Base-by-base conservation (phyloP, 2,113 vertebrate genomes). In the Antechinus stuartii region DNA sequence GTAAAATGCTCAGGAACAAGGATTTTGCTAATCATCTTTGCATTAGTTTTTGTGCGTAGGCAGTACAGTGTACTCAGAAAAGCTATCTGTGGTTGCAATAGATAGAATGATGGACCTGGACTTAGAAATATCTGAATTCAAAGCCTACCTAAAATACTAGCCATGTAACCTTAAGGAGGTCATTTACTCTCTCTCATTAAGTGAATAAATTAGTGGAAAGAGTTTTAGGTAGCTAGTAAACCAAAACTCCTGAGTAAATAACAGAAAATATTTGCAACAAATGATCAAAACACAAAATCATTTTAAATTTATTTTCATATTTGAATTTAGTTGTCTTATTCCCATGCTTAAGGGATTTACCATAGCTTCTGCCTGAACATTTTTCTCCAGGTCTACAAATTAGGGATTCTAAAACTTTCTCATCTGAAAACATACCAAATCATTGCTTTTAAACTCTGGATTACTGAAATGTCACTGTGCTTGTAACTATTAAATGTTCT, bases 341-440 rank as follows among this genome's bases (percentile, higher is more conserved):
- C 25, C 12, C 2, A 5, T 22, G 7, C 8, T 30, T 27, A 0
- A 0, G 1, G 24, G 1, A 76, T 14, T 52, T 8, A 2, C 0
- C 12, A 24, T 19, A 54, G 35, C 16, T 2, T 25, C 26, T 90
- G 50, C 1, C 4, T 4, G 0, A 16, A 8, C 23, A 42, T 11
- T 56, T 30, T 0, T 22, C 2, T 93, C 25, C 57, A 12, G n/a
- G 0, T 22, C 47, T 19, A 26, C 2, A 35, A 91, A 76, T 12
- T 24, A 50, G 0, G 55, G 1, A 24, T n/a, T 68, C 54, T 8
- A 47, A 90, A 91, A 8, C 27, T 14, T 90, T 4, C 7, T 42
- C 26, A 19, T 89, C 42, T 46, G 25, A 2, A 27, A 24, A 54
- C 26, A 14, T 0, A 14, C 2, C 7, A 1, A 0, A 2, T 10